Evolutionary conservation across 2,888 invertebrate genomes (phyloP), one percentile per base, ranked within the genome.

Genomic region (Encarsia formosa): DNA sequence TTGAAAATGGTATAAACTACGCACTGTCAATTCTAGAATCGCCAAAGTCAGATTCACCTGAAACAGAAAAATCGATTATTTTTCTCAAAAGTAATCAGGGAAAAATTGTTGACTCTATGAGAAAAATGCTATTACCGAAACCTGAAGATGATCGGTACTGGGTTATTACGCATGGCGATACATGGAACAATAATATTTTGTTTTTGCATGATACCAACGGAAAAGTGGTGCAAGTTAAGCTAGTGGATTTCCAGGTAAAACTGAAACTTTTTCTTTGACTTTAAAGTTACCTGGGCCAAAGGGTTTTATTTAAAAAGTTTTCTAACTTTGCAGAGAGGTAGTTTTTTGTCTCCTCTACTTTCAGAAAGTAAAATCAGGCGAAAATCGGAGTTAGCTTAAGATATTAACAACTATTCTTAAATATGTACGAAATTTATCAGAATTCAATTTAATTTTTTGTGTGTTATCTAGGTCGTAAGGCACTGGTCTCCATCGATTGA

Each of bases 111-210:
- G 26, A 56, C 0, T 40, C 46, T 1, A 54, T 67, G 56, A 50
- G 24, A 8, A 46, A 59, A 2, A 13, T 66, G 3, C 38, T 65
- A 0, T 20, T 3, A 1, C 54, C 49, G 3, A 42, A 41, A 0
- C 26, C 45, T 1, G 57, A 57, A 11, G 39, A 47, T 5, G 32
- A 55, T 1, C 61, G 62, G 8, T 65, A 65, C 32, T 57, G 66
- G 49, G 62, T 66, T 5, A 37, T 70, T 16, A 64, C 55, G 1
- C 69, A 70, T 46, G 68, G 69, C 0, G 69, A 70, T 26, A 42
- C 59, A 4, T 70, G 68, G 69, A 66, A 61, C 42, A 70, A 69
- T 37, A 70, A 70, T 49, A 54, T 69, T 4, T 53, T 68, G 23
- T 69, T 66, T 44, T 58, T 61, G 13, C 57, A 65, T 26, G 59